phyloP scores from a whole-genome alignment of 2,888 invertebrate species.

The Drosophila rellima region DNA sequence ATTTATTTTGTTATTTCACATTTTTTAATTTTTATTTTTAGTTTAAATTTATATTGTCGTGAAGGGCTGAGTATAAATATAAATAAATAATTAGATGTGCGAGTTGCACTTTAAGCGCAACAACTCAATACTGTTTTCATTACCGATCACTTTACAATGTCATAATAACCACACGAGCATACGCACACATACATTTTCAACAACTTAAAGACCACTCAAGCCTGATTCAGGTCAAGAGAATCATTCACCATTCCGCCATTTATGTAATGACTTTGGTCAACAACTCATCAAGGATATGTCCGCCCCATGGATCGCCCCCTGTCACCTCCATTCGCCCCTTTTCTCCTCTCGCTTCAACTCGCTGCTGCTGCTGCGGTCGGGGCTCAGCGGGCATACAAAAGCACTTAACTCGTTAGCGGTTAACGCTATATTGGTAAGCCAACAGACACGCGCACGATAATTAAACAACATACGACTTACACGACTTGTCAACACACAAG shows the following conservation, averaged over 20 bases:
- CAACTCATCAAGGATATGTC: conserved; percentile 76
- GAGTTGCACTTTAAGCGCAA: conserved; percentile 5
- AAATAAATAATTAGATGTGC: too few species aligned
- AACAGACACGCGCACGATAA: conserved; percentile 66
- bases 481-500: conserved; percentile 66
- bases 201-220: conserved; percentile 45
- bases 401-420: conserved; percentile 81
- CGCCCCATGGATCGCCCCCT: conserved; percentile 18
- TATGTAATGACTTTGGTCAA: conserved; percentile 78
- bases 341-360: background rate
- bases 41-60: too few species aligned
- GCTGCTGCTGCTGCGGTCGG: conserved; percentile 61
- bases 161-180: conserved; percentile 23
- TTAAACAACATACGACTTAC: conserved; percentile 69
- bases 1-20: too few species aligned
- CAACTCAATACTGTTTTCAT: conserved; percentile 28
- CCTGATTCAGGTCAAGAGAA: conserved; percentile 57
- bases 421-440: conserved; percentile 75
- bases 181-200: conserved; percentile 16
- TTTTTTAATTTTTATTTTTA: too few species aligned
- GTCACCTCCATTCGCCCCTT: background rate
- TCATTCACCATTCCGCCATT: conserved; percentile 45
- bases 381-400: conserved; percentile 67
- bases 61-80: too few species aligned
- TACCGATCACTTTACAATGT: conserved; percentile 23